phyloP scores from a whole-genome alignment of 2,797 vertebrate genomes.

The Phoeniculus purpureus region DNA sequence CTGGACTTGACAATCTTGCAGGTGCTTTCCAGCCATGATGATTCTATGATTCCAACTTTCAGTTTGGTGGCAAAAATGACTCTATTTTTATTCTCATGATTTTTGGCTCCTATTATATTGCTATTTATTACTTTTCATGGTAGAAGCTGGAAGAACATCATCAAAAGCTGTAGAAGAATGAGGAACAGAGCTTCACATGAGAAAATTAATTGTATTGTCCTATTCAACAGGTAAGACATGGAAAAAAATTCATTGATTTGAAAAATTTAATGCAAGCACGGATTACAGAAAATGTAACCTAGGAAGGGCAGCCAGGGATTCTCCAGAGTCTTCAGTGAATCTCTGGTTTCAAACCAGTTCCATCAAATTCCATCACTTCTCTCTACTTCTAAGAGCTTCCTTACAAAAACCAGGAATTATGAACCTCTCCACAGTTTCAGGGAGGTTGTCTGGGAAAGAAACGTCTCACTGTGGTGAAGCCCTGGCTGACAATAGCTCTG shows the following conservation, averaged over 20 bases:
- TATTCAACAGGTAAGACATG: not conserved
- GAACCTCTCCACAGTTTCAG: not conserved
- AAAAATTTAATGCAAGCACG: not conserved
- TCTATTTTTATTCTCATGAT: not conserved
- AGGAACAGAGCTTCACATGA: not conserved
- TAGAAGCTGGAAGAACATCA: not conserved
- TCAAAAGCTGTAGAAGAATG: not conserved
- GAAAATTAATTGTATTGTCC: not conserved
- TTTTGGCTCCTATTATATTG: not conserved
- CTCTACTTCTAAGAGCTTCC: not conserved
- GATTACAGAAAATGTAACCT: not conserved
- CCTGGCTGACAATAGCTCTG: not conserved
- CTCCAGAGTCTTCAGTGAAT: not conserved
- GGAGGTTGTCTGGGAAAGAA: not conserved
- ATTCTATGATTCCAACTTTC: not conserved
- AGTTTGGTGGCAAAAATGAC: not conserved
- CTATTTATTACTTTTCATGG: not conserved
- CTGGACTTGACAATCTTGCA: too few relatives aligned
- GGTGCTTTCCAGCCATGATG: too few relatives aligned
- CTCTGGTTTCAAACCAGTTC: not conserved
- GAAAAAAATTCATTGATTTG: not conserved
- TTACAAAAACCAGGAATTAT: accelerated
- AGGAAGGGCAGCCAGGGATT: not conserved
- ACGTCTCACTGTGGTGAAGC: not conserved
- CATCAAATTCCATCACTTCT: not conserved